Evolutionary conservation across 1,140 invertebrate species (phyloP), one percentile per base, ranked within the genome.

Genomic region (Ceratina australensis): DNA sequence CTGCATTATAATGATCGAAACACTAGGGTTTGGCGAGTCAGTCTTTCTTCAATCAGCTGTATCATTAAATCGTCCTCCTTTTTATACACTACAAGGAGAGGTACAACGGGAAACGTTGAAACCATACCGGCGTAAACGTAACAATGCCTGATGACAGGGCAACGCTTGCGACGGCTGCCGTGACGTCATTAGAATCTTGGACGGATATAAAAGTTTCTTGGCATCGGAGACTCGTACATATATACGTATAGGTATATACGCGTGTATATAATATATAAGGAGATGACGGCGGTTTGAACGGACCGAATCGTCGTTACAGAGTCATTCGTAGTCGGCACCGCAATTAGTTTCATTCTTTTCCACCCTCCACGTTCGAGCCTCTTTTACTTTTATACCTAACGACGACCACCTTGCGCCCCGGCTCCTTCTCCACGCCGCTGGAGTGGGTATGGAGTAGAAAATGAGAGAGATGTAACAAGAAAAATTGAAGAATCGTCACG

Each of bases 281-380:
- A 65, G 60, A 28, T 59, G 68, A 67, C 80, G 42, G 67, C 10
- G 42, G 42, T 42, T 68, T 64, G 57, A 78, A 68, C 42, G 56
- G 13, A 73, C 67, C 42, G 59, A 13, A 24, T 74, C 79, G 65
- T 81, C 73, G 78, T 82, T 79, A 84, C 64, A 54, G 59, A 77
- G 71, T 60, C 50, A 74, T 75, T 82, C 75, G 73, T 69, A 73
- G 68, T 52, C 77, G 72, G 73, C 61, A 67, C 80, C 84, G 82
- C 87, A 90, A 90, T 91, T 91, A 91, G 89, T 88, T 89, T 91
- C 89, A 81, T 91, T 90, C 90, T 78, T 85, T 81, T 68, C 50
- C 61, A 49, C 49, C 57, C 59, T 52, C 65, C 67, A 69, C 73
- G 54, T 49, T 57, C 63, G 66, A 42, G 80, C 86, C 60, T 80